phyloP scores from a whole-genome alignment of 1,140 invertebrate genomes.

The Metopolophium dirhodum region DNA sequence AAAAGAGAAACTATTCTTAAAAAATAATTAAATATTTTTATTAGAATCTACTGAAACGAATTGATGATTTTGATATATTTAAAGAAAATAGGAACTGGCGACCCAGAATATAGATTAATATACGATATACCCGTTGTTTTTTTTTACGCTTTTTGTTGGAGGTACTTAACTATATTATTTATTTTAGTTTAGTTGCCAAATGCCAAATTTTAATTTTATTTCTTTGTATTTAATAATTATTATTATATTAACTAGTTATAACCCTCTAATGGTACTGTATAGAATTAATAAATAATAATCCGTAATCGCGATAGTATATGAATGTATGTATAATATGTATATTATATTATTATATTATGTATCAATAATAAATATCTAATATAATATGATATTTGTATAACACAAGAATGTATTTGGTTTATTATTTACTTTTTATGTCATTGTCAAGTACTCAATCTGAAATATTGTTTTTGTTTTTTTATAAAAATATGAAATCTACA shows the following conservation, averaged over 20 bases:
- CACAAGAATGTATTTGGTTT: neutral
- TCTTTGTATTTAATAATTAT: neutral
- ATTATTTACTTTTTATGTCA: neutral
- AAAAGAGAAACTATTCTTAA: neutral
- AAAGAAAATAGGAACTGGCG: neutral
- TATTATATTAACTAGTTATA: neutral
- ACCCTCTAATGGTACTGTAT: neutral
- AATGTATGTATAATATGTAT: too few species aligned
- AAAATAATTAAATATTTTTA: slow-evolving; percentile 21
- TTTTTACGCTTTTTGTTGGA: neutral
- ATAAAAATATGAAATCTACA: neutral
- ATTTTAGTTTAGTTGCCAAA: neutral
- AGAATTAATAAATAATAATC: neutral
- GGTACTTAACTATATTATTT: neutral
- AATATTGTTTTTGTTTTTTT: neutral
- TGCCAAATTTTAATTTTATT: neutral
- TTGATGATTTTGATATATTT: neutral
- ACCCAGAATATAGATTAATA: neutral
- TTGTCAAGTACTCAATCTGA: neutral
- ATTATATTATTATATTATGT: too few species aligned
- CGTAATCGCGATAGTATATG: too few species aligned
- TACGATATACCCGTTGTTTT: neutral
- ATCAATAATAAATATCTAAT: too few species aligned
- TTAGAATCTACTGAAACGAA: neutral
- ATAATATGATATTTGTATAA: neutral